Conservation (phyloP, 2,888 invertebrate species). For the Trypoxylon attenuatum region DNA sequence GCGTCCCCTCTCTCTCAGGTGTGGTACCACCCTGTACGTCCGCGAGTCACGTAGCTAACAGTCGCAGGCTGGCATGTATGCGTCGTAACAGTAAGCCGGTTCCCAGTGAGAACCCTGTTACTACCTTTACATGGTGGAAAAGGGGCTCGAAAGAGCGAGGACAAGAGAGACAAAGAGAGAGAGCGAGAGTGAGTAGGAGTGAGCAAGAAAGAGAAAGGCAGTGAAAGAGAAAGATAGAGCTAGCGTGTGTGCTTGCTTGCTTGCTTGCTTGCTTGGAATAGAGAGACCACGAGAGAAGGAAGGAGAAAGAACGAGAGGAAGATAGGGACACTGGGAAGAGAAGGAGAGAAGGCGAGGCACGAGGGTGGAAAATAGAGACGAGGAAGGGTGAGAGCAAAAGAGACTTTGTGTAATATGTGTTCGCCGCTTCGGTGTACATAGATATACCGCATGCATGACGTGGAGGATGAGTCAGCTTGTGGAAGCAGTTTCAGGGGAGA, state of each 20-base stretch:
- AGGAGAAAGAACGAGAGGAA: slow-evolving; percentile 20
- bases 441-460: slow-evolving; percentile 55
- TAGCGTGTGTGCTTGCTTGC: no score
- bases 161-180: slow-evolving; percentile 31
- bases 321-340: slow-evolving; percentile 14
- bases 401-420: slow-evolving; percentile 43
- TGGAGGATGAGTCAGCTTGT: slow-evolving; percentile 59
- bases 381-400: slow-evolving; percentile 12
- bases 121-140: slow-evolving; percentile 46
- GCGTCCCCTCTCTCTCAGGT: slow-evolving; percentile 27
- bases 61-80: slow-evolving; percentile 52
- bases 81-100: slow-evolving; percentile 56
- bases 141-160: not conserved
- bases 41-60: slow-evolving; percentile 53
- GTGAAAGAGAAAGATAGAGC: slow-evolving; percentile 28
- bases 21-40: slow-evolving; percentile 51
- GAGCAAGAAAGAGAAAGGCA: slow-evolving; percentile 5
- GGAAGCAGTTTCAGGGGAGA: slow-evolving; percentile 46
- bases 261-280: no score
- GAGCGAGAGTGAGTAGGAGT: slow-evolving; percentile 18
- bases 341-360: slow-evolving; percentile 12
- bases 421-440: slow-evolving; percentile 39
- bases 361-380: not conserved
- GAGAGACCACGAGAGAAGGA: slow-evolving; percentile 23
- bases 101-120: slow-evolving; percentile 51